Percentiles rank a stretch among this genome's conserved stretches.
Conservation (phyloP, 2,797 vertebrate genomes). For the Monodelphis domestica region DNA sequence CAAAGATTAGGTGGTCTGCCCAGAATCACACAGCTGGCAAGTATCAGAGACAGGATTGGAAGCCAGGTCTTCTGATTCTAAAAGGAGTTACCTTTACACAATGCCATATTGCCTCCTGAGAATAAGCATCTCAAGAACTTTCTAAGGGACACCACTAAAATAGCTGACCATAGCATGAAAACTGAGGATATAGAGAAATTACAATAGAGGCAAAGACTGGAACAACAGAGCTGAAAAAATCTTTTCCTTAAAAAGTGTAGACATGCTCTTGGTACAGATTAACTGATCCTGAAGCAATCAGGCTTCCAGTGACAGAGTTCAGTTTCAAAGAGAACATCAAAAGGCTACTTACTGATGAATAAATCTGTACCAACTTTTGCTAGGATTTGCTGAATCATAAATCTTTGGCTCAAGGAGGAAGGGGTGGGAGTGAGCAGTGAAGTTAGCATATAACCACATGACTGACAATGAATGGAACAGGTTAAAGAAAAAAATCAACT, state of each 20-base stretch:
- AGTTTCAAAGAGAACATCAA: slow-evolving; percentile 35
- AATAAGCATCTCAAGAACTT: slow-evolving; percentile 55
- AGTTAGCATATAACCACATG: background rate
- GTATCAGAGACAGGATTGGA: background rate
- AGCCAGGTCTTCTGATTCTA: background rate
- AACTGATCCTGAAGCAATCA: slow-evolving; percentile 63
- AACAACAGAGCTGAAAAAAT: slow-evolving; percentile 45
- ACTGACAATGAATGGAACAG: slow-evolving; percentile 32
- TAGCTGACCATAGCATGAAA: slow-evolving; percentile 61
- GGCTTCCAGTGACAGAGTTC: background rate
- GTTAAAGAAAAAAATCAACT: slow-evolving; percentile 4
- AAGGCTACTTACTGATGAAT: background rate
- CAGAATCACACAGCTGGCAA: background rate
- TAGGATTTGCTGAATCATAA: slow-evolving; percentile 43
- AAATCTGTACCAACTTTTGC: slow-evolving; percentile 36
- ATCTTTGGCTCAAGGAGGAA: slow-evolving; percentile 26
- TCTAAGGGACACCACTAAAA: slow-evolving; percentile 44
- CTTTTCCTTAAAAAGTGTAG: slow-evolving; percentile 39
- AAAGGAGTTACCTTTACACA: background rate
- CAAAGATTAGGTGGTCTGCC: background rate
- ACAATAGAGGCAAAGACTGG: slow-evolving; percentile 28
- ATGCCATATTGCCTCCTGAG: background rate
- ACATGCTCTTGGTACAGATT: slow-evolving; percentile 51
- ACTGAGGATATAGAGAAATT: slow-evolving; percentile 40
- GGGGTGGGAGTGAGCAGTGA: background rate